Evolutionary conservation across 1,140 invertebrate genomes (phyloP).

Genomic region (Mizuhopecten yessoensis): DNA sequence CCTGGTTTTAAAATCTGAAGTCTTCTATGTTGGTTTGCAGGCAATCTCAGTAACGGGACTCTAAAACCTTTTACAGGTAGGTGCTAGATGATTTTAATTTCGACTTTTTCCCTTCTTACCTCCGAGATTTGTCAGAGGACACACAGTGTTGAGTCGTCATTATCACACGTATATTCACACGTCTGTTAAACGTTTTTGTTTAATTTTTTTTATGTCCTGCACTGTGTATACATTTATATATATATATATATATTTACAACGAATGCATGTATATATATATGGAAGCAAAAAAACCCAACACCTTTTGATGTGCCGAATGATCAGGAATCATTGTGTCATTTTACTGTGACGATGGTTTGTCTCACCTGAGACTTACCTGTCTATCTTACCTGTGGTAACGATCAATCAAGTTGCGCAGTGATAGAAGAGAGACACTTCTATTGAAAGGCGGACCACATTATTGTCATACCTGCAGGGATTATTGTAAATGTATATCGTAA

Average conservation of each 20-base stretch:
- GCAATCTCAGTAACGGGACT: background rate
- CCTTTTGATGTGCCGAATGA: background rate
- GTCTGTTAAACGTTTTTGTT: slow-evolving; percentile 4
- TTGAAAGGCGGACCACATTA: background rate
- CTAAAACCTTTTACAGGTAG: background rate
- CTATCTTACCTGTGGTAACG: background rate
- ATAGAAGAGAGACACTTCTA: background rate
- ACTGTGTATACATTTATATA: background rate
- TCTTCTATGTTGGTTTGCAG: slow-evolving; percentile 16
- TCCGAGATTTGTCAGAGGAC: background rate
- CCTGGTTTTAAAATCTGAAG: slow-evolving; percentile 34
- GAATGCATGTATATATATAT: background rate
- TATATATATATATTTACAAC: slow-evolving; percentile 7
- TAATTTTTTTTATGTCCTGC: background rate
- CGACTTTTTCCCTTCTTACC: slow-evolving; percentile 10
- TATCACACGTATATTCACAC: slow-evolving; percentile 33
- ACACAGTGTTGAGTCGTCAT: background rate
- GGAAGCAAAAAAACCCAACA: background rate
- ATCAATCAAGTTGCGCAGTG: background rate
- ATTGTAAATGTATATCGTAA: background rate
- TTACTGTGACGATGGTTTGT: no score
- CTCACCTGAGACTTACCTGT: background rate
- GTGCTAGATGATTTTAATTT: slow-evolving; percentile 7
- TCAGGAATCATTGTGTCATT: background rate
- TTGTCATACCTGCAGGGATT: background rate